Evolutionary conservation across 2,797 vertebrate species (phyloP), one percentile per base, ranked within the genome.

Genomic region (Neomorphus geoffroyi): DNA sequence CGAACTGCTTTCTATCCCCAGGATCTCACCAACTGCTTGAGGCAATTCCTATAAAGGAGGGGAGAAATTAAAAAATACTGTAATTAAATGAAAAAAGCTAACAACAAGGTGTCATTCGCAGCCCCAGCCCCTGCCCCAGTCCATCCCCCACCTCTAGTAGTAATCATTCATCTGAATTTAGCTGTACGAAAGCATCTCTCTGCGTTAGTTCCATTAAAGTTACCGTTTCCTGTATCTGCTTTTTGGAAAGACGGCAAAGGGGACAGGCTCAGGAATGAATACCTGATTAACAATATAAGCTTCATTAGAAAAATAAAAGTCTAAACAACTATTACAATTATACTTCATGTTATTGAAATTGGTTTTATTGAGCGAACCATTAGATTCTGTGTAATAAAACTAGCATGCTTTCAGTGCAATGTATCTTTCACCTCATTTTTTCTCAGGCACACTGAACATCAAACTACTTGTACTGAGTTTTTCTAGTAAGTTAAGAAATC

Each of bases 1-100:
- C 24, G 97, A 96, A 17, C 96, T 96, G 74, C 91, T 93, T 75
- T 98, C 97, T 35, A 99, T 97, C 33, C 98, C 99, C 96, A 99
- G 95, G 87, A 99, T 98, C 92, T 98, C 97, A 92, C 98, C 97
- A 83, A 99, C 98, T 41, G 99, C 98, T 93, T 97, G 98, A 83
- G 99, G 99, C 90, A 99, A 96, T 91, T 99, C 99, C 99, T 99
- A 95, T 33, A 62, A 83, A 48, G 11, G 22, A 30, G 2, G 7
- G 13, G 78, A 19, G 64, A 78, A 24, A 48, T 23, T 23, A 6
- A 35, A 84, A 24, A 32, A 10, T 32, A 58, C 22, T 21, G 9
- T 22, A 72, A 78, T 19, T 23, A 85, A 57, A 82, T 5, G 18
- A 19, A 86, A 58, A 32, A 94, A 60, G 62, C 72, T 60, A 89